Evolutionary conservation across 1,140 invertebrate genomes (phyloP), one percentile per base, ranked within the genome.

Genomic region (Drosophila truncata): DNA sequence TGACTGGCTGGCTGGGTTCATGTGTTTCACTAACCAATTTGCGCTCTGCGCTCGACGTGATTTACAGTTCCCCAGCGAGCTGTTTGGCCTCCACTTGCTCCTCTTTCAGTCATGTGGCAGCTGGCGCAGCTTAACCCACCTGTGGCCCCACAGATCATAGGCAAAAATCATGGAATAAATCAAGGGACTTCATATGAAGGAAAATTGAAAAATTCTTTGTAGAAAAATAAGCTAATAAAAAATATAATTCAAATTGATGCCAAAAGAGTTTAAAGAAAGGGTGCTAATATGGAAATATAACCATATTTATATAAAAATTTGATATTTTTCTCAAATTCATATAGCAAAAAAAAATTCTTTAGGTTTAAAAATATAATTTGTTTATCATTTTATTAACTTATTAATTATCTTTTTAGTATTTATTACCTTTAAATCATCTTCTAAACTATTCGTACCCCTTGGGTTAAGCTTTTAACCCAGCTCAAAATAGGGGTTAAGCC

Each of bases 1-100:
- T 44, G 67, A 23, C 52, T 44, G 67, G 16, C 25, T 71, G 70
- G 70, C 13, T 25, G 59, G 74, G 73, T 78, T 78, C 64, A 82
- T 82, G 73, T 82, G 64, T 88, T 84, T 60, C 80, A 77, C 66
- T 87, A 80, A 87, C 85, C 84, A 88, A 88, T 88, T 88, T 88
- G 84, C 69, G 84, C 85, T 84, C 65, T 84, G 85, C 58, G 85
- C 81, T 79, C 75, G 85, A 70, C 85, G 86, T 88, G 85, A 88
- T 88, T 88, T 88, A 88, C 85, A 81, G 74, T 91, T 85, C 85
- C 85, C 85, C 74, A 69, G 85, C 78, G 85, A 81, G 78, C 84
- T 73, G 75, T 87, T 87, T 66, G 41, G 69, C 67, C 67, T 29
- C 35, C 35, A 49, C 33, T 25, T 37, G 29, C 60, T 25, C 64